Percentiles rank a stretch among this genome's conserved stretches.
Conservation (phyloP, 1,140 invertebrate species). For the Teleopsis dalmanni region DNA sequence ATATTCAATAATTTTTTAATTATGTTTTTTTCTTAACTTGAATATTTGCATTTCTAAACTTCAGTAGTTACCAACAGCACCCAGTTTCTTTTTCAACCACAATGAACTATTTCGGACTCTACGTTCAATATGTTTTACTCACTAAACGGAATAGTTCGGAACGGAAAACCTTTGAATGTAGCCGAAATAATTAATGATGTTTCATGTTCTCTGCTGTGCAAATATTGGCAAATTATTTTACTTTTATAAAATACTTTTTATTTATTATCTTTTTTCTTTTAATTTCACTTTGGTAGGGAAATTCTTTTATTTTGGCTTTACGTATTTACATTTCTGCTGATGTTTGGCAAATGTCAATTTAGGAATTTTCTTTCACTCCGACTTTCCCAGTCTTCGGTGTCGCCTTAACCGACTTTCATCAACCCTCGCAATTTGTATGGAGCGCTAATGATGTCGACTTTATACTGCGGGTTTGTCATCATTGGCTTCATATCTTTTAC, state of each 20-base stretch:
- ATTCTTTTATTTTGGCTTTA: neutral
- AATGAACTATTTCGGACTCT: neutral
- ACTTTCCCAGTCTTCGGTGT: neutral
- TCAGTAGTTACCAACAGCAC: neutral
- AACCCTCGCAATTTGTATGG: neutral
- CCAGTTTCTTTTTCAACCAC: neutral
- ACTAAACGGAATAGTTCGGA: neutral
- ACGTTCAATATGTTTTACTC: neutral
- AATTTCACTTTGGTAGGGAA: neutral
- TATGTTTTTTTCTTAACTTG: neutral
- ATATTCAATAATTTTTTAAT: no score
- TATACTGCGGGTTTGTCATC: slow-evolving; percentile 11
- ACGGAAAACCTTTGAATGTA: no score
- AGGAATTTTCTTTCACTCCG: neutral
- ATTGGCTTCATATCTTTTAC: neutral
- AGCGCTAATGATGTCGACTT: slow-evolving; percentile 37
- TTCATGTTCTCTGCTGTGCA: slow-evolving; percentile 23
- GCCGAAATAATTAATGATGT: slow-evolving; percentile 10
- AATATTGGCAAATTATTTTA: slow-evolving; percentile 44
- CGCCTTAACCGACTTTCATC: neutral
- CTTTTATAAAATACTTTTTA: neutral
- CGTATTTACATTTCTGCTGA: neutral
- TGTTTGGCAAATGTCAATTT: slow-evolving; percentile 4
- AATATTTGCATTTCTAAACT: neutral
- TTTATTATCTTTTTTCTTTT: neutral